These are phyloP conservation scores for Griposia aprilina DNA, from an alignment of 2,888 invertebrate species.

Conservation along the genomic window DNA sequence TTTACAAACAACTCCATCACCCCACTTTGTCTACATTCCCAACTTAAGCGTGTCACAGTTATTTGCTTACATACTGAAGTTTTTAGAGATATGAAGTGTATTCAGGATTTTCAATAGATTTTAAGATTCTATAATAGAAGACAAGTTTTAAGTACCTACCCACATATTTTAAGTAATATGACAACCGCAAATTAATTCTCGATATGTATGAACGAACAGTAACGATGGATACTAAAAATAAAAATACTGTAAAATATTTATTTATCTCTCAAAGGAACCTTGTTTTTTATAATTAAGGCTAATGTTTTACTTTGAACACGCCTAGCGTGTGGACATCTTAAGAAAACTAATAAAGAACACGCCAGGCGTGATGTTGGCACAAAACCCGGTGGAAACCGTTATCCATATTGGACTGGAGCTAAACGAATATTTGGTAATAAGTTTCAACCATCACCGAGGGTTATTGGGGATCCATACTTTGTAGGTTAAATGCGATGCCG, in stretches of 20 bases:
- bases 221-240: neutral
- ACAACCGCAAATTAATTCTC: neutral
- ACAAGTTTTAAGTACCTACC: neutral
- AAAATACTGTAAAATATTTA: neutral
- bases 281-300: neutral
- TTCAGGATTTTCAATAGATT: neutral
- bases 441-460: slow-evolving; percentile 14
- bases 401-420: neutral
- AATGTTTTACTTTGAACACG: neutral
- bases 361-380: neutral
- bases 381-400: neutral
- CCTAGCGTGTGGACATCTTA: neutral
- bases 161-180: neutral
- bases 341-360: neutral
- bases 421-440: neutral
- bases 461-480: slow-evolving; percentile 7
- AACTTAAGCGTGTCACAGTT: slow-evolving; percentile 42
- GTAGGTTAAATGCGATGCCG: slow-evolving; percentile 9
- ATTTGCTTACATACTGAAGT: slow-evolving; percentile 21
- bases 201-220: neutral
- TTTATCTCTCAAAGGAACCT: no score
- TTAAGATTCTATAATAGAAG: neutral
- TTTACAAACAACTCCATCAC: slow-evolving; percentile 37
- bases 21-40: slow-evolving; percentile 57
- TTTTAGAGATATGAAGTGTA: neutral